Base-by-base conservation (phyloP, 2,113 vertebrate genomes). In the Abramis brama region DNA sequence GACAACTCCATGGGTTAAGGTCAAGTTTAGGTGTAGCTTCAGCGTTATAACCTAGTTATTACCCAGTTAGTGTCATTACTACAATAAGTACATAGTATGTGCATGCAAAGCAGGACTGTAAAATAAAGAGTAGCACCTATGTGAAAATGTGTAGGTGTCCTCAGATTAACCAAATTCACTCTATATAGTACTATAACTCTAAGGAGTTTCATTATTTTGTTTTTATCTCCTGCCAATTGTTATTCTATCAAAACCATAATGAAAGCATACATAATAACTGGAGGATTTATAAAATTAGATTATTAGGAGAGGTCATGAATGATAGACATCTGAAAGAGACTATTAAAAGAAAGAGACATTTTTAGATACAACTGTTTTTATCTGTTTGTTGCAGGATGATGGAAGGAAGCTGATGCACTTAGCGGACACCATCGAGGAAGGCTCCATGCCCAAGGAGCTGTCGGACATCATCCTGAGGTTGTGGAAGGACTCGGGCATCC, bases 381-480 rank as follows among this genome's bases (percentile, higher is more conserved):
- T 43, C n/a, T 50, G 43, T 75, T 75, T 75, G 12, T 25, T 90
- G 1, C 73, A 99, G 98, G 98, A 99, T 0, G 97, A 99, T 36
- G 94, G 97, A 87, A 96, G 98, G 74, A 98, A 97, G 86, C 93
- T 99, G 89, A 94, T 97, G 94, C 98, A 99, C 91, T 96, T 99
- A 90, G 96, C 98, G 0, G 97, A 99, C 91, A 99, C 98, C 79
- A 97, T 99, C 0, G 98, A 99, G 89, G 98, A 99, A 83, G 98
- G 98, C 62, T 93, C 95, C 30, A 98, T 99, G 98, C 97, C 98
- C 15, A 99, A 98, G 87, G 98, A 99, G 92, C 85, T 99, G 95
- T 91, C 97, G 0, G 98, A 98, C 30, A 98, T 99, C 90, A 99
- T 99, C 2, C 78, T 96, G 52, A 93, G 97, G 55, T 94, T 99